Evolutionary conservation across 2,797 vertebrate genomes (phyloP).

Genomic region (Halcyon badia): DNA sequence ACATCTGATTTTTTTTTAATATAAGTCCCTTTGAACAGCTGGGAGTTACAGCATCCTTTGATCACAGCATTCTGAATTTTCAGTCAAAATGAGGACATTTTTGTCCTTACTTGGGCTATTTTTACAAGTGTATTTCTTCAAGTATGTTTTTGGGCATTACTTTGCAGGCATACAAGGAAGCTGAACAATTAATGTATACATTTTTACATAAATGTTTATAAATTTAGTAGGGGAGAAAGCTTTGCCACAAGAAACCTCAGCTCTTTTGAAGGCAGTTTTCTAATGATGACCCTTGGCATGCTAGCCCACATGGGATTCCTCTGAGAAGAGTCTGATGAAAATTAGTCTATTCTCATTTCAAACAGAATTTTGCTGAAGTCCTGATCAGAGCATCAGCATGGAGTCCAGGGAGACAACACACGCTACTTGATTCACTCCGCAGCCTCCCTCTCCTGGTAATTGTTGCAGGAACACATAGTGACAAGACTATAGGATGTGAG

Average conservation of each 20-base stretch:
- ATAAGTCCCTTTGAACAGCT: conserved; percentile 96
- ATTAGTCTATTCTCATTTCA: conserved; percentile 99
- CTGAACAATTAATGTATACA: conserved; percentile 85
- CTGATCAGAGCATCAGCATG: conserved; percentile 96
- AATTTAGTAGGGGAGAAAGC: conserved; percentile 89
- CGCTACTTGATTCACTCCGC: conserved; percentile 85
- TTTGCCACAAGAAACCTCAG: conserved; percentile 87
- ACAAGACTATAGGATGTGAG: conserved; percentile 93
- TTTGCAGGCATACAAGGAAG: conserved; percentile 72
- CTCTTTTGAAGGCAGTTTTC: conserved; percentile 94
- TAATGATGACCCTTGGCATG: conserved; percentile 99
- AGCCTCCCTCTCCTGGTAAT: conserved; percentile 92
- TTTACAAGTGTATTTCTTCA: conserved; percentile 77
- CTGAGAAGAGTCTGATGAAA: conserved; percentile 94
- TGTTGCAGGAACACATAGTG: conserved; percentile 92
- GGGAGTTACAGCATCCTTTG: conserved; percentile 94
- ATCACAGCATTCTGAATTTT: conserved; percentile 95
- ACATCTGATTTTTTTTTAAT: conserved; percentile 91
- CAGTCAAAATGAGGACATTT: conserved; percentile 88
- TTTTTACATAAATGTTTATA: conserved; percentile 95
- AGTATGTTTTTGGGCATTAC: conserved; percentile 71
- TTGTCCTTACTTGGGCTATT: conserved; percentile 78
- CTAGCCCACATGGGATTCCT: conserved; percentile 94
- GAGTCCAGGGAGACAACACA: conserved; percentile 91
- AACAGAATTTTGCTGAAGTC: conserved; percentile 98